A percentile compares a stretch with the other conserved stretches of the same genome.
Evolutionary conservation across 2,113 vertebrate genomes (phyloP).

Genomic region (Peromyscus californicus): DNA sequence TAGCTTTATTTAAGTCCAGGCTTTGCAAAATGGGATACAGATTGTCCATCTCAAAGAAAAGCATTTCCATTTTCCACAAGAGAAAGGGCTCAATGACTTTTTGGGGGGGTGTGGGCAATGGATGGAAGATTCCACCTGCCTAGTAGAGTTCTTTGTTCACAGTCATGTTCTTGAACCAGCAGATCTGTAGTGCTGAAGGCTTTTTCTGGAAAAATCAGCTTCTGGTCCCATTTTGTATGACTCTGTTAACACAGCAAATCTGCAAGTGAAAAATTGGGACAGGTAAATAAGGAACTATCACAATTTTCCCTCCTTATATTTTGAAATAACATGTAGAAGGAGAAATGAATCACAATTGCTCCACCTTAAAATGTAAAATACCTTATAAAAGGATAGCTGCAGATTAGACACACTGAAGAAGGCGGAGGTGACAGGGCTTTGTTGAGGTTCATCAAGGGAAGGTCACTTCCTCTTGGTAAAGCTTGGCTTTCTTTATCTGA

Average conservation of each 20-base stretch:
- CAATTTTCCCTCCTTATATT: too few species aligned
- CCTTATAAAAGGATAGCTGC: not conserved
- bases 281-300: not conserved
- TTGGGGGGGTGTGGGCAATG: not conserved
- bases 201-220: not conserved
- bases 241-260: not conserved
- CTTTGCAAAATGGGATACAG: not conserved
- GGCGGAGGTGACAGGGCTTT: not conserved
- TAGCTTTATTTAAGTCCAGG: not conserved
- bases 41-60: not conserved
- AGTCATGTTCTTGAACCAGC: not conserved
- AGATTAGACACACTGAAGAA: not conserved
- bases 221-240: not conserved
- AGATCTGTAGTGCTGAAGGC: not conserved
- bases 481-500: not conserved
- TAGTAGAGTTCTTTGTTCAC: not conserved
- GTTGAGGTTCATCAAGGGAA: not conserved
- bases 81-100: not conserved
- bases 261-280: not conserved
- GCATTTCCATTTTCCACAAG: not conserved
- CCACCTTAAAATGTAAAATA: not conserved
- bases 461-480: not conserved
- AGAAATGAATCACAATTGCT: not conserved
- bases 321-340: not conserved
- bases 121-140: not conserved